Conservation (phyloP, 1,140 invertebrate genomes). For the Diplogasteroides magnus region DNA sequence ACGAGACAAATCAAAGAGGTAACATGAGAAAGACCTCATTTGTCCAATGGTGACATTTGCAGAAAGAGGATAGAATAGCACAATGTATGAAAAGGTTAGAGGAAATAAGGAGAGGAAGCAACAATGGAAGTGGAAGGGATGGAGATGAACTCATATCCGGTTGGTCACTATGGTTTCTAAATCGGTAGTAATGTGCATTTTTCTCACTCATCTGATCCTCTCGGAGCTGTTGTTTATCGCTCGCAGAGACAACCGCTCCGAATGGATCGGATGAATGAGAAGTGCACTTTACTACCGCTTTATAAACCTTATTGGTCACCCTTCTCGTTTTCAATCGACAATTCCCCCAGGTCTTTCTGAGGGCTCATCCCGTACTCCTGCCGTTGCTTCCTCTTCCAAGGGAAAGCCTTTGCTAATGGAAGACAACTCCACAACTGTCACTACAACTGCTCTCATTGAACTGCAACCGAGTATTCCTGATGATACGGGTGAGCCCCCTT, state of each 20-base stretch:
- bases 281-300: too few relatives aligned
- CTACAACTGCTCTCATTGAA: conserved; percentile 45
- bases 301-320: too few relatives aligned
- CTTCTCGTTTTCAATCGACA: too few relatives aligned
- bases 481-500: conserved; percentile 13
- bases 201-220: conserved; percentile 18
- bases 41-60: background rate
- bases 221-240: too few relatives aligned
- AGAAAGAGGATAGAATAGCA: conserved; percentile 31
- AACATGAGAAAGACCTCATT: conserved; percentile 36
- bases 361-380: too few relatives aligned
- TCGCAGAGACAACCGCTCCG: too few relatives aligned
- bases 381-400: too few relatives aligned
- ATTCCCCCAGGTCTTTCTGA: too few relatives aligned
- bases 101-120: conserved; percentile 21
- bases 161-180: background rate
- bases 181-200: too few relatives aligned
- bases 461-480: conserved; percentile 31
- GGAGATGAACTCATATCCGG: conserved; percentile 1
- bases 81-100: conserved; percentile 10
- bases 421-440: conserved; percentile 41
- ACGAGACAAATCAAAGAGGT: conserved; percentile 87
- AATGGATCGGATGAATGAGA: too few relatives aligned
- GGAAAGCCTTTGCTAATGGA: too few relatives aligned
- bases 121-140: conserved; percentile 22